Evolutionary conservation across 2,888 invertebrate genomes (phyloP).

Genomic region (Drosophila melanosoma): DNA sequence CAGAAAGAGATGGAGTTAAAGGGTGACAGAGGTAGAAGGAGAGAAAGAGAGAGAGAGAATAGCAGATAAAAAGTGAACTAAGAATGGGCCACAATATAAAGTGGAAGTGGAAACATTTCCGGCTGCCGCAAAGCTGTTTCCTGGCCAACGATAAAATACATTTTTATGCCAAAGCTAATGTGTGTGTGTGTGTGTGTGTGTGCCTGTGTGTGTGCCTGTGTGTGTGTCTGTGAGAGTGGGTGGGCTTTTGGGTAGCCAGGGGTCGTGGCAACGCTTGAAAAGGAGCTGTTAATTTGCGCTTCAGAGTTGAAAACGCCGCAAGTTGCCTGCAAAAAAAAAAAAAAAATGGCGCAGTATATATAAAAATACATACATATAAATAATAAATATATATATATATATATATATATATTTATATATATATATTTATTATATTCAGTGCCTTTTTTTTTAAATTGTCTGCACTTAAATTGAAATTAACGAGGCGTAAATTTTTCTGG

Average conservation of each 20-base stretch:
- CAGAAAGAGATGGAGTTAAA: background rate
- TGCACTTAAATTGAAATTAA: constrained; percentile 82
- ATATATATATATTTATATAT: background rate
- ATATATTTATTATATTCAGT: constrained; percentile 10
- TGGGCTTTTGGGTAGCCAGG: constrained; percentile 17
- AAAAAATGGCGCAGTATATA: constrained; percentile 25
- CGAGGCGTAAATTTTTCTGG: constrained; percentile 77
- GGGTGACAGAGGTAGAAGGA: constrained; percentile 13
- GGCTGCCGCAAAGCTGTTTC: constrained; percentile 80
- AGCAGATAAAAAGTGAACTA: constrained; percentile 40
- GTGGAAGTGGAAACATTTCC: constrained; percentile 77
- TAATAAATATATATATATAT: background rate
- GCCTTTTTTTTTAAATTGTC: constrained; percentile 67
- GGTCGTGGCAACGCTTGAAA: constrained; percentile 44
- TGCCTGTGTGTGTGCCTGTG: constrained; percentile 1
- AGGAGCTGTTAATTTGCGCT: constrained; percentile 74
- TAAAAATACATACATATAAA: constrained; percentile 2
- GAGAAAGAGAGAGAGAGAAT: constrained; percentile 17
- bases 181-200: constrained; percentile 43
- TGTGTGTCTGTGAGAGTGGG: constrained; percentile 26
- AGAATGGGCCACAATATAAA: constrained; percentile 58
- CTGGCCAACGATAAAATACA: constrained; percentile 80
- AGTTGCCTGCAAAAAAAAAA: constrained; percentile 26
- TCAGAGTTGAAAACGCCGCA: constrained; percentile 47
- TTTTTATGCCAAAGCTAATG: constrained; percentile 74